phyloP scores from a whole-genome alignment of 2,888 invertebrate genomes.

The Cremastinae sp. region DNA sequence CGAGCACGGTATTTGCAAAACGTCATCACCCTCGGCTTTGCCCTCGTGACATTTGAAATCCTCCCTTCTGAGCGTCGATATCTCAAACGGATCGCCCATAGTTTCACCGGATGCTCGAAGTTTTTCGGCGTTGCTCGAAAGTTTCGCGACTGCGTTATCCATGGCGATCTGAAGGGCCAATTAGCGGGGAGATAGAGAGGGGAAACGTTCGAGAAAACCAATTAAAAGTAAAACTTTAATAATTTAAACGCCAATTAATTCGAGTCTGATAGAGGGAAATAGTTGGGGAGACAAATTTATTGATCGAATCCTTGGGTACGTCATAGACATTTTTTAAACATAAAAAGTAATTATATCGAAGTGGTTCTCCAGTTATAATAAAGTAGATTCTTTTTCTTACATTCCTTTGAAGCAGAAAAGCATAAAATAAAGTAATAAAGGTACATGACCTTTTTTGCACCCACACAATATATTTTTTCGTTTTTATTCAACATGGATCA shows the following conservation, averaged over 20 bases:
- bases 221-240: conserved; percentile 22
- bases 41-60: conserved; percentile 86
- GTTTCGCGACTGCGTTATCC: conserved; percentile 84
- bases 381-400: too few species aligned
- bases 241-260: conserved; percentile 42
- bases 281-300: background rate
- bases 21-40: conserved; percentile 90
- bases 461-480: too few species aligned
- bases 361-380: too few species aligned
- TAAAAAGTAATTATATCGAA: background rate
- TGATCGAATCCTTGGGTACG: conserved; percentile 26
- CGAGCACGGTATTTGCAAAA: conserved; percentile 88
- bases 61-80: conserved; percentile 88
- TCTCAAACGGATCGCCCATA: conserved; percentile 91
- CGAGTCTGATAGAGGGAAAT: conserved; percentile 3
- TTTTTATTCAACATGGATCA: too few species aligned
- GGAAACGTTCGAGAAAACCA: conserved; percentile 17
- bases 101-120: conserved; percentile 87
- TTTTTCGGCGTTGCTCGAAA: conserved; percentile 82
- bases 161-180: conserved; percentile 81
- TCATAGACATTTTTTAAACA: background rate
- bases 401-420: too few species aligned
- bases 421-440: too few species aligned
- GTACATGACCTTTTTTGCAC: too few species aligned
- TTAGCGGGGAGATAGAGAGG: conserved; percentile 25